Evolutionary conservation across 2,797 vertebrate genomes (phyloP).

Genomic region (Intellagama lesueurii): DNA sequence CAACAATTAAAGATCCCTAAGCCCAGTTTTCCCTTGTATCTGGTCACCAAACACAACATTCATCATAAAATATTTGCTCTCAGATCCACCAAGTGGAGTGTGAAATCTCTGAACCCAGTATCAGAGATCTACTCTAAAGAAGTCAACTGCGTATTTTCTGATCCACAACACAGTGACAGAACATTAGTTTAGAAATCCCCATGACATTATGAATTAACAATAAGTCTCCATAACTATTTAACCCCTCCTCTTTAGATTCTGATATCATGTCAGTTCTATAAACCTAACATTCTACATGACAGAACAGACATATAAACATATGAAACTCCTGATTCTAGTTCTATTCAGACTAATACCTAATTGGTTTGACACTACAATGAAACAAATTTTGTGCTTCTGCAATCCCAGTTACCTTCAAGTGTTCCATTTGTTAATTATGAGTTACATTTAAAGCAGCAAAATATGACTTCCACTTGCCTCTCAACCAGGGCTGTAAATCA

Average conservation of each 20-base stretch:
- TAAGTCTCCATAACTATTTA: background rate
- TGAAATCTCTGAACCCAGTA: background rate
- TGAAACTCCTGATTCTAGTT: background rate
- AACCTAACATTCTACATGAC: background rate
- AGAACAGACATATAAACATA: background rate
- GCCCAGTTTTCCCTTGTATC: background rate
- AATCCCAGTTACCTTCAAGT: background rate
- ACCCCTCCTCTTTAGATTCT: background rate
- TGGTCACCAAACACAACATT: background rate
- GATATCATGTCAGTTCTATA: background rate
- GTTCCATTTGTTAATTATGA: background rate
- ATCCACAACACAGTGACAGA: background rate
- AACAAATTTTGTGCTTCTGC: background rate
- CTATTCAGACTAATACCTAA: background rate
- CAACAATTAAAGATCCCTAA: background rate
- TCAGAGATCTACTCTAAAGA: background rate
- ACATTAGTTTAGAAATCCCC: background rate
- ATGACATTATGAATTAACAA: background rate
- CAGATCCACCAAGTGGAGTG: background rate
- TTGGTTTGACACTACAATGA: background rate
- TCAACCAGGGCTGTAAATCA: background rate
- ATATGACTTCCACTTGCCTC: background rate
- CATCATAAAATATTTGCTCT: background rate
- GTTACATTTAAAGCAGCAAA: background rate
- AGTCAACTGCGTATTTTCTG: background rate